Base-by-base conservation (phyloP, 2,797 vertebrate species). In the Hemibagrus guttatus region DNA sequence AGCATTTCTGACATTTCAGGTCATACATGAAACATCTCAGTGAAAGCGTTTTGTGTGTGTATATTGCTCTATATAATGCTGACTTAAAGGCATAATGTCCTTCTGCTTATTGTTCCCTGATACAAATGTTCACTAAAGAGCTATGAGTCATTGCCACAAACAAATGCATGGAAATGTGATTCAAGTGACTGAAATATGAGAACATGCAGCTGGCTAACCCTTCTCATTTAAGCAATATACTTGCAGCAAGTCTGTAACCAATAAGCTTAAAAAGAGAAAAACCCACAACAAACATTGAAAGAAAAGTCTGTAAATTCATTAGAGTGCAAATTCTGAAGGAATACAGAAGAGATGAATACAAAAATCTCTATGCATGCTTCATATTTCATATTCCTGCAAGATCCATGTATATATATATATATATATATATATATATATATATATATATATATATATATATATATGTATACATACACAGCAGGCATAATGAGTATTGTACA, bases 161-260 rank as follows among this genome's bases (percentile, higher is more conserved):
- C 93, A 96, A 95, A 95, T 94, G 28, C 78, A 94, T 91, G 91
- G 84, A 94, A 93, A 94, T 93, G 14, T 39, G 35, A 16, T 81
- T 63, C 72, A 76, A 46, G 42, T 52, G 64, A 81, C 69, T 80
- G 52, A 28, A 59, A 84, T 14, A 79, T 84, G 54, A 75, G 76
- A 58, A 13, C 69, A 39, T 59, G 68, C 72, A 83, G n/a, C 82
- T 83, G 72, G 42, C 28, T 56, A 13, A 17, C 21, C 46, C 84
- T 81, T 81, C 31, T 64, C 46, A 54, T 26, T 74, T 42, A 52
- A 35, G 17, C 58, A 52, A 17, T 21, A 52, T 49, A 58, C 56
- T 11, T 64, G 61, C 4, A 2, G 58, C 23, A 68, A 28, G 8
- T 14, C 49, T 26, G n/a, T 16, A 8, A 81, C 23, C 35, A n/a